Evolutionary conservation across 2,113 vertebrate species (phyloP).

Genomic region (Rousettus leschenaultii): DNA sequence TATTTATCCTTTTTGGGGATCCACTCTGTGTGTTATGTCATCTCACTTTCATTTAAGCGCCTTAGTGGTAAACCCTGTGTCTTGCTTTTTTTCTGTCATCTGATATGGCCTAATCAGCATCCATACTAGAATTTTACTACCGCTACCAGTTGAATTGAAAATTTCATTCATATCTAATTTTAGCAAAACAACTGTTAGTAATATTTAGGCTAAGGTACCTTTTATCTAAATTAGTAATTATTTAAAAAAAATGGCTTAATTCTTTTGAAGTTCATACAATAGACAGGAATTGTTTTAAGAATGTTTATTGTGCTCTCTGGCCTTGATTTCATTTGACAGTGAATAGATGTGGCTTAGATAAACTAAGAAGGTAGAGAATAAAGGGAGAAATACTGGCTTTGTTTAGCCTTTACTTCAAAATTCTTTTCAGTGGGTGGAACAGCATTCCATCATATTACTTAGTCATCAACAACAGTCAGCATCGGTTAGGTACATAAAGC

Average conservation of each 20-base stretch:
- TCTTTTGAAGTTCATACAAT: constrained; percentile 20
- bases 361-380: constrained; percentile 16
- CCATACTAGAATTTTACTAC: not conserved
- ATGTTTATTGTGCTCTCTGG: constrained; percentile 4
- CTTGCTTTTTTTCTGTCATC: not conserved
- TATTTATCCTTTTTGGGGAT: not conserved
- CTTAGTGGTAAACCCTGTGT: not conserved
- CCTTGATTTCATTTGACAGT: constrained; percentile 6
- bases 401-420: constrained; percentile 36
- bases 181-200: constrained; percentile 17
- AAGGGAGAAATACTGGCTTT: not conserved
- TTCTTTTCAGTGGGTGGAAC: not conserved
- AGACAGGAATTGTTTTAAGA: constrained; percentile 4
- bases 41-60: not conserved
- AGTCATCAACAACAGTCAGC: not conserved
- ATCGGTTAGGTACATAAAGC: not conserved
- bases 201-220: not conserved
- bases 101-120: not conserved
- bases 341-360: not conserved
- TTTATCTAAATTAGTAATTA: constrained; percentile 17
- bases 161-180: not conserved
- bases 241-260: constrained; percentile 1
- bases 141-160: not conserved
- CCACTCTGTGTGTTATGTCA: not conserved
- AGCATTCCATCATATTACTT: not conserved